Evolutionary conservation across 2,888 invertebrate species (phyloP).

Genomic region (Yponomeuta evonymella): DNA sequence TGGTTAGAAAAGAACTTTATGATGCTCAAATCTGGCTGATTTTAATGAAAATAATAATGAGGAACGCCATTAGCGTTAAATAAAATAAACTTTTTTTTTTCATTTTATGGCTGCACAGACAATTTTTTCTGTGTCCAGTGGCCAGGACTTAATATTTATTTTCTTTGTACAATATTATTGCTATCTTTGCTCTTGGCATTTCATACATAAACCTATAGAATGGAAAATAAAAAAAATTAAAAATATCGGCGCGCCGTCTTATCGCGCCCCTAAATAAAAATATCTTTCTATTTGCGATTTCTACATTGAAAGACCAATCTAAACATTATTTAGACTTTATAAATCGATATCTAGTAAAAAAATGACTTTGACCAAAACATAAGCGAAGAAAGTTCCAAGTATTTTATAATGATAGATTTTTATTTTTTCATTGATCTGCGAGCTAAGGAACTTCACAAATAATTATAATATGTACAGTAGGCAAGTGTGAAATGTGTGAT

Average conservation of each 20-base stretch:
- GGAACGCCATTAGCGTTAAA: background rate
- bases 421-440: background rate
- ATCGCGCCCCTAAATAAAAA: too few relatives aligned
- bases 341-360: background rate
- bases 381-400: background rate
- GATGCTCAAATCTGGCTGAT: background rate
- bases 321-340: background rate
- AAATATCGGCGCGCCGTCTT: too few relatives aligned
- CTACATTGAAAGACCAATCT: background rate
- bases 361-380: background rate
- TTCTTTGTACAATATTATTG: background rate
- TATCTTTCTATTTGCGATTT: background rate
- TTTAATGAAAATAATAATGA: background rate
- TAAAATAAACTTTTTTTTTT: background rate
- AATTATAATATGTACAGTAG: background rate
- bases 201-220: background rate
- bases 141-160: background rate
- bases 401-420: background rate
- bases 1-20: background rate
- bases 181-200: background rate
- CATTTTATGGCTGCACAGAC: background rate
- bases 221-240: background rate
- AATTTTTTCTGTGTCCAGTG: background rate
- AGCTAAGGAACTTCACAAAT: background rate
- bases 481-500: background rate